These are phyloP conservation scores for Charaxes varanes DNA, from an alignment of 1,140 invertebrate genomes.

Conservation along the genomic window DNA sequence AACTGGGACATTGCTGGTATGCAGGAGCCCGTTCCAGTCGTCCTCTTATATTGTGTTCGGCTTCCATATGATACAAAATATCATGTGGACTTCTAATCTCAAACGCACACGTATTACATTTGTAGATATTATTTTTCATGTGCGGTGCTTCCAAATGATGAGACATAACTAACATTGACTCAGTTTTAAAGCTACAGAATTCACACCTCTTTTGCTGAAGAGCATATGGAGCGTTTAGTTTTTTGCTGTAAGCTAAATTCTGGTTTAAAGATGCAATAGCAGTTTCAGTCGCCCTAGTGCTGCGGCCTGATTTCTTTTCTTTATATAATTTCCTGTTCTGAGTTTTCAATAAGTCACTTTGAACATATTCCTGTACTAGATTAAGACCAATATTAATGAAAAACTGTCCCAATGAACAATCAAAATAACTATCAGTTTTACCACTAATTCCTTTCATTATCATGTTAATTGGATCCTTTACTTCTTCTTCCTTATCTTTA, in stretches of 20 bases:
- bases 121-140: constrained; percentile 90
- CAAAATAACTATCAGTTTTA: constrained; percentile 82
- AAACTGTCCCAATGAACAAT: constrained; percentile 91
- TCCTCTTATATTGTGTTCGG: constrained; percentile 89
- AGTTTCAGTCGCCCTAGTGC: constrained; percentile 82
- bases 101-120: constrained; percentile 91
- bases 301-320: constrained; percentile 75
- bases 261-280: constrained; percentile 87
- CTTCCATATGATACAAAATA: constrained; percentile 94
- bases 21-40: constrained; percentile 89
- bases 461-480: constrained; percentile 69
- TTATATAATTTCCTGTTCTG: constrained; percentile 88
- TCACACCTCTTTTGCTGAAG: constrained; percentile 89
- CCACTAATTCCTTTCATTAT: constrained; percentile 56
- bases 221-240: constrained; percentile 90
- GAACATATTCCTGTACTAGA: constrained; percentile 94
- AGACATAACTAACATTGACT: constrained; percentile 90
- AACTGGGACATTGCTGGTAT: constrained; percentile 94
- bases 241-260: constrained; percentile 90
- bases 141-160: constrained; percentile 95
- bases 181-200: constrained; percentile 94
- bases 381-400: constrained; percentile 94
- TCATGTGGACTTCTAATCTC: constrained; percentile 90
- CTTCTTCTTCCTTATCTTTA: constrained; percentile 72
- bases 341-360: constrained; percentile 90